Conservation (phyloP, 2,113 vertebrate genomes). For the Caranx ignobilis region DNA sequence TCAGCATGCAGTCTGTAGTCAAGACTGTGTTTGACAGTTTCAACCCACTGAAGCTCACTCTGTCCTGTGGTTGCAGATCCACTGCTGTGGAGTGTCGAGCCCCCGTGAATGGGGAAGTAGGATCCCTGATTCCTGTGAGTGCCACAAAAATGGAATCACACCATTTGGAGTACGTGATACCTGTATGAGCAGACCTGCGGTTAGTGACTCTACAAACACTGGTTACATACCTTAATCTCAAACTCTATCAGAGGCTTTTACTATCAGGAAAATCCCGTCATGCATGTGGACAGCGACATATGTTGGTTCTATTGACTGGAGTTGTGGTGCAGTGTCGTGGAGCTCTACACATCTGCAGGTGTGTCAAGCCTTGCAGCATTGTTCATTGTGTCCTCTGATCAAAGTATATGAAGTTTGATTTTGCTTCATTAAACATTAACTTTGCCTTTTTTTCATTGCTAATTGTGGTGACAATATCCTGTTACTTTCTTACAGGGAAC, state of each 20-base stretch:
- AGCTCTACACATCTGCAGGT: too few relatives aligned
- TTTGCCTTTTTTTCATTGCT: neutral
- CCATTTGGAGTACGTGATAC: rapidly evolving
- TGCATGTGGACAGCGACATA: too few relatives aligned
- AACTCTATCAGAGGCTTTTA: too few relatives aligned
- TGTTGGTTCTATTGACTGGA: too few relatives aligned
- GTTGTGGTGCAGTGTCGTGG: too few relatives aligned
- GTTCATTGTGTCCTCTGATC: too few relatives aligned
- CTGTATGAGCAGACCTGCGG: slow-evolving; percentile 48
- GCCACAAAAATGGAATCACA: rapidly evolving
- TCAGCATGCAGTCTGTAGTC: neutral
- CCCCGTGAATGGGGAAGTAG: slow-evolving; percentile 23
- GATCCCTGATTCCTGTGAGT: slow-evolving; percentile 35
- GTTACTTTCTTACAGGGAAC: slow-evolving; percentile 53
- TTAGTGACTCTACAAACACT: slow-evolving; percentile 5
- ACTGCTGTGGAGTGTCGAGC: slow-evolving; percentile 62
- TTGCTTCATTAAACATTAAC: neutral
- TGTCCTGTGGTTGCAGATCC: neutral
- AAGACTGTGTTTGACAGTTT: too few relatives aligned
- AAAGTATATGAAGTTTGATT: neutral
- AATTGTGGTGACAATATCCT: neutral
- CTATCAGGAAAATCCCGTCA: too few relatives aligned
- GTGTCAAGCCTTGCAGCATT: too few relatives aligned
- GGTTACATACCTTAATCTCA: too few relatives aligned
- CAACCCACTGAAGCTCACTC: neutral